Evolutionary conservation across 1,140 invertebrate species (phyloP), one percentile per base, ranked within the genome.

Genomic region (Diachasma alloeum): DNA sequence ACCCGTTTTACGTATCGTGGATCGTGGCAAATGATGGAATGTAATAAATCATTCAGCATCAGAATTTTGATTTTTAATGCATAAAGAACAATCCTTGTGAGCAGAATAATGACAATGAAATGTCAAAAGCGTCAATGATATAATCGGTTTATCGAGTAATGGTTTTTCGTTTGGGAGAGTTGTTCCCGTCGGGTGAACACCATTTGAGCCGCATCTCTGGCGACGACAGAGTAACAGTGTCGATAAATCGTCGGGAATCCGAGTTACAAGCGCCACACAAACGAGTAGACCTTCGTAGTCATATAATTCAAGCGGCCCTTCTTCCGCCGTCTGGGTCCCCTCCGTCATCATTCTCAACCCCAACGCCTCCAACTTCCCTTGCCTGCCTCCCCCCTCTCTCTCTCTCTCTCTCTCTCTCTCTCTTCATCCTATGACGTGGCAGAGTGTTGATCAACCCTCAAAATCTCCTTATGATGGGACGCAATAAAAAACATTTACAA

Each of bases 211-310:
- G 59, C 75, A 66, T 68, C 67, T 84, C 81, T 83, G 81, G 82
- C 69, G 75, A 70, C 81, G 82, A 82, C 80, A 78, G 82, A 83
- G 82, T 84, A 83, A 83, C 83, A 82, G 77, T 78, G 71, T 74
- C 80, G 81, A 85, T 85, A 83, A 84, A 85, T 85, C 82, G 79
- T 83, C 80, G 80, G n/a, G 80, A 83, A 85, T 80, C 80, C 81
- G 77, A 82, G 82, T 84, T 85, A 85, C 83, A 83, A 83, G 71
- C 80, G 81, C 69, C 59, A 77, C 69, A 70, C 69, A 70, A 82
- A 83, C 79, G 81, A 83, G 66, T 63, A 63, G n/a, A 31, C 11
- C 70, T 46, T 15, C 44, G 75, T 82, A 79, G 80, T 83, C 82
- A 82, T 84, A 83, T 83, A 84, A 84, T 85, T 81, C 79, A 77